phyloP scores from a whole-genome alignment of 1,140 invertebrate genomes.

The Neodiprion pinetum region DNA sequence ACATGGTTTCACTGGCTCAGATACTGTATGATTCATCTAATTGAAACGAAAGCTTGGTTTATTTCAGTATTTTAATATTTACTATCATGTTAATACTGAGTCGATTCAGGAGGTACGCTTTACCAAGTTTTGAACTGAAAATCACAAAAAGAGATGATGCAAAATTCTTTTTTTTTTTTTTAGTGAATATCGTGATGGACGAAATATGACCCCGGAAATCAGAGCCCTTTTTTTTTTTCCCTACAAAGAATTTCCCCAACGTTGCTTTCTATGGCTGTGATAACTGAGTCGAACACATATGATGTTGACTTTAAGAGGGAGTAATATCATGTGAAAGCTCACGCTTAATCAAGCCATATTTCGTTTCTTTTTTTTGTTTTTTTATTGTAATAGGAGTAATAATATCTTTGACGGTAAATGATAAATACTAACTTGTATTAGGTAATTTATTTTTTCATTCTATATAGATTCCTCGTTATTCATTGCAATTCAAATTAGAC shows the following conservation, averaged over 20 bases:
- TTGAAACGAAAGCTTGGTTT: too few relatives aligned
- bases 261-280: slow-evolving; percentile 58
- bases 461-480: slow-evolving; percentile 1
- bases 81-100: too few relatives aligned
- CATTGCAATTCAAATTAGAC: neutral
- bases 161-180: neutral
- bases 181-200: neutral
- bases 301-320: slow-evolving; percentile 61
- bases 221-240: neutral
- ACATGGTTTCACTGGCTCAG: too few relatives aligned
- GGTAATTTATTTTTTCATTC: slow-evolving; percentile 16
- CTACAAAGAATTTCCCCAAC: slow-evolving; percentile 26
- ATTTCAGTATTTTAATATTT: too few relatives aligned
- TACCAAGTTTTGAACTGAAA: too few relatives aligned
- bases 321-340: slow-evolving; percentile 59
- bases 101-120: too few relatives aligned
- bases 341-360: slow-evolving; percentile 56
- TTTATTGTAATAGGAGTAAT: neutral
- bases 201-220: neutral
- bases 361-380: slow-evolving; percentile 2
- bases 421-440: slow-evolving; percentile 1
- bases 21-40: too few relatives aligned
- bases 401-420: slow-evolving; percentile 12
- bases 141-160: too few relatives aligned
- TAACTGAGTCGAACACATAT: slow-evolving; percentile 51